These are phyloP conservation scores for Stichodactyla mertensii DNA, from an alignment of 64 coral and sea anemone genomes.

Conservation along the genomic window DNA sequence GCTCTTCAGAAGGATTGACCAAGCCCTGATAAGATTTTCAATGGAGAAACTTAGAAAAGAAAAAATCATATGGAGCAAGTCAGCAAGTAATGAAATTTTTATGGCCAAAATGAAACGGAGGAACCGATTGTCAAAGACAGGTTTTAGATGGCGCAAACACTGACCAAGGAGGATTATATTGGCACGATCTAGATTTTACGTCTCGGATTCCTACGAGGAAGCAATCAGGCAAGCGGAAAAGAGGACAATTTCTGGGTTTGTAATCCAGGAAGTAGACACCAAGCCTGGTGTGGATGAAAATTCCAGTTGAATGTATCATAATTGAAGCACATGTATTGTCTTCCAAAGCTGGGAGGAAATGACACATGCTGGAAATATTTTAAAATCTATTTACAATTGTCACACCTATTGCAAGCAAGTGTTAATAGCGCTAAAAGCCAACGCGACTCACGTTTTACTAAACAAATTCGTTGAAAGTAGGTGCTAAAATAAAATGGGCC, in stretches of 20 bases:
- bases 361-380: slow-evolving; percentile 14
- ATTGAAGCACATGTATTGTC: neutral
- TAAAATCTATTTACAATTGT: neutral
- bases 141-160: too few species aligned
- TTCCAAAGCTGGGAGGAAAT: slow-evolving; percentile 1
- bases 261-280: neutral
- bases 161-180: neutral
- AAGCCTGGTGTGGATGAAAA: too few species aligned
- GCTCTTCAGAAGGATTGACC: neutral
- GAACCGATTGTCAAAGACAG: too few species aligned
- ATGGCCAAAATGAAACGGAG: too few species aligned
- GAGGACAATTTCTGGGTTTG: neutral
- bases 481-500: neutral
- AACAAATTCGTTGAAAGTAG: neutral
- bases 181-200: neutral
- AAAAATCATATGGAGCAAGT: neutral
- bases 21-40: neutral
- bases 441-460: neutral
- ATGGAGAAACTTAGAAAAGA: neutral
- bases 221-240: neutral
- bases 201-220: neutral
- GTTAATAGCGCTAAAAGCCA: slow-evolving; percentile 1
- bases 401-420: neutral
- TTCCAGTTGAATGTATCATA: too few species aligned
- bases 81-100: too few species aligned